Conservation (phyloP, 2,797 vertebrate genomes). For the Rhinella marina region DNA sequence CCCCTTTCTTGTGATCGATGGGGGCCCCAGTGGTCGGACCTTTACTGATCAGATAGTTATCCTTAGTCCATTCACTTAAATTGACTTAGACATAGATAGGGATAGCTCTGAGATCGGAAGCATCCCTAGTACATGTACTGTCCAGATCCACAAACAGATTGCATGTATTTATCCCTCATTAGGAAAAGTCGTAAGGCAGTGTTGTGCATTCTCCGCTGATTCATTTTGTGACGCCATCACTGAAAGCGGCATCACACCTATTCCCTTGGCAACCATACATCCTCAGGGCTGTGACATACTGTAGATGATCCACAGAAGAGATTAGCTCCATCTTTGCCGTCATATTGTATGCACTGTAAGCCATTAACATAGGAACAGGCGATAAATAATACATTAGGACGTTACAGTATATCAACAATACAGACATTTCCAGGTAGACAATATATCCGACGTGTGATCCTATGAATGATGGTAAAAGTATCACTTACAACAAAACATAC, state of each 20-base stretch:
- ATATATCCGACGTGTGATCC: not conserved
- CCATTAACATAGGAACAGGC: not conserved
- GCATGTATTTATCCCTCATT: not conserved
- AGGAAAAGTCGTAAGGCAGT: not conserved
- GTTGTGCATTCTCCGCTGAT: not conserved
- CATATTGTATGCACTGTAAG: conserved; percentile 27
- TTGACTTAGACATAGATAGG: no score
- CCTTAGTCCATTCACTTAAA: no score
- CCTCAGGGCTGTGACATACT: conserved; percentile 35
- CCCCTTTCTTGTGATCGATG: no score
- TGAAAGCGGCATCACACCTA: conserved; percentile 6
- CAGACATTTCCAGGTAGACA: not conserved
- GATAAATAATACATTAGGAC: conserved; percentile 14
- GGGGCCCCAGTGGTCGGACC: no score
- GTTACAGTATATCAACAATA: not conserved
- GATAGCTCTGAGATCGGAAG: not conserved
- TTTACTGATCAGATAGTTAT: no score
- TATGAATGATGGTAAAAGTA: not conserved
- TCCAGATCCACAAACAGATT: not conserved
- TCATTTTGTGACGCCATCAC: conserved; percentile 20
- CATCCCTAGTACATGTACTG: not conserved
- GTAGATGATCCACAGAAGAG: conserved; percentile 44
- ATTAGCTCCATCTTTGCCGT: conserved; percentile 25
- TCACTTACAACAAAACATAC: not conserved
- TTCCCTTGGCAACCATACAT: conserved; percentile 45